phyloP scores from a whole-genome alignment of 2,113 vertebrate species.

The Gasterosteus nipponicus region DNA sequence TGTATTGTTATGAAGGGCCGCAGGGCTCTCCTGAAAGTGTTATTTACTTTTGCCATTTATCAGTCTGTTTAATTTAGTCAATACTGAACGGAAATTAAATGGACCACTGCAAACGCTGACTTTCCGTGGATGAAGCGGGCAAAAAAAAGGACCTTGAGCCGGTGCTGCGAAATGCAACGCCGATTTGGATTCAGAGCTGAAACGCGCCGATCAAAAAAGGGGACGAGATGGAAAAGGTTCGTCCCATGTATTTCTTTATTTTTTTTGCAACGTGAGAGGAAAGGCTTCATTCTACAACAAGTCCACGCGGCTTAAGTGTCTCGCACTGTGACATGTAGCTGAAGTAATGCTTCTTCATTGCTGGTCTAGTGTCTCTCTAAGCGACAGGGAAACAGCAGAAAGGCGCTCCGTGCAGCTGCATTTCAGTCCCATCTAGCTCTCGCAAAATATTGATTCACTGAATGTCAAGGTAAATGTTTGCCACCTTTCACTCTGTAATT shows the following conservation, averaged over 20 bases:
- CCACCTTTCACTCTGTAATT: slow-evolving; percentile 50
- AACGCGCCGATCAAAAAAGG: slow-evolving; percentile 50
- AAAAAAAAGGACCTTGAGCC: slow-evolving; percentile 59
- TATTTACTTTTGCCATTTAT: slow-evolving; percentile 74
- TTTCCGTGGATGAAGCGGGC: slow-evolving; percentile 29
- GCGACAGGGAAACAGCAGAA: slow-evolving; percentile 21
- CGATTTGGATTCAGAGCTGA: slow-evolving; percentile 57
- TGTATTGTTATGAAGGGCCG: slow-evolving; percentile 57
- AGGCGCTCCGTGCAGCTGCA: slow-evolving; percentile 34
- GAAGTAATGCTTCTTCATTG: slow-evolving; percentile 65
- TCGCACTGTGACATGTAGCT: slow-evolving; percentile 67
- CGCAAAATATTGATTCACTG: slow-evolving; percentile 48
- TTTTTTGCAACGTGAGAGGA: slow-evolving; percentile 40
- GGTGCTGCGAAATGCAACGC: slow-evolving; percentile 47
- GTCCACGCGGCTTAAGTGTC: slow-evolving; percentile 62
- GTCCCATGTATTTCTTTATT: slow-evolving; percentile 44
- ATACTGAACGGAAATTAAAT: slow-evolving; percentile 59
- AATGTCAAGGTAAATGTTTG: slow-evolving; percentile 60
- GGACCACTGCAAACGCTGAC: slow-evolving; percentile 23
- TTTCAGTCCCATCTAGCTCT: slow-evolving; percentile 30
- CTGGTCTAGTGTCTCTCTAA: slow-evolving; percentile 37
- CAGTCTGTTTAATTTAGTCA: slow-evolving; percentile 72
- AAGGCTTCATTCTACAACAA: slow-evolving; percentile 68
- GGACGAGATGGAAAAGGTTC: slow-evolving; percentile 52
- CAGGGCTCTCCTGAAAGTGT: slow-evolving; percentile 57